Base-by-base conservation (phyloP, 2,113 vertebrate species). In the Chascanopsetta lugubris region DNA sequence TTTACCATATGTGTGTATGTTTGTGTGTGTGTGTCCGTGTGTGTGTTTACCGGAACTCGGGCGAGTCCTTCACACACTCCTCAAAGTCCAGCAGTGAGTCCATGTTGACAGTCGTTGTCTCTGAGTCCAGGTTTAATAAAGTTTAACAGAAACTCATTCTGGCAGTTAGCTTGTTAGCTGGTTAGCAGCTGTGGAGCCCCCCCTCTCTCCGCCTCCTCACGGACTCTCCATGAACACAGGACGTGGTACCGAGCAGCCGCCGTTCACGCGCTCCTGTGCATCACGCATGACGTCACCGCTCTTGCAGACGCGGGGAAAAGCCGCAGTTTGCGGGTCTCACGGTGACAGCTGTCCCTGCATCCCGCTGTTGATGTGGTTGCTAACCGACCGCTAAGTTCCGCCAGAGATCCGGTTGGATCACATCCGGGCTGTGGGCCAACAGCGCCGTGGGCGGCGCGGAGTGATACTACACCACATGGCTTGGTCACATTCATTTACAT, bases 51-150 rank as follows among this genome's bases (percentile, higher is more conserved):
- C 90, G 93, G 89, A 93, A 93, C 1, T 64, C 69, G 29, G 92
- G 92, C 9, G 92, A 91, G 72, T 93, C 90, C 49, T 70, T 71
- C 24, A 93, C 71, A 26, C 92, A 92, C n/a, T 93, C 92, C 61
- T 92, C 87, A 34, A 92, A 93, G 65, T 92, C 90, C 83, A 93
- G 75, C 49, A 88, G 74, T 1, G 60, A 17, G 18, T 91, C 88
- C 92, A 93, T 93, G 62, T 18, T 36, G 20, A 8, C 17, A 4
- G 51, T 2, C 15, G 1, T 0, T 46, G 61, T 79, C 34, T 3
- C 36, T 0, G 36, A 15, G 32, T 5, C 2, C 0, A 6, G 1
- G 18, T 70, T 42, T 22, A 11, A 58, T 67, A 43, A 61, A 51
- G 56, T 69, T 72, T 5, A 38, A n/a, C 2, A 12, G n/a, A 8